Conservation (phyloP, 2,113 vertebrate species). For the Saccopteryx leptura region DNA sequence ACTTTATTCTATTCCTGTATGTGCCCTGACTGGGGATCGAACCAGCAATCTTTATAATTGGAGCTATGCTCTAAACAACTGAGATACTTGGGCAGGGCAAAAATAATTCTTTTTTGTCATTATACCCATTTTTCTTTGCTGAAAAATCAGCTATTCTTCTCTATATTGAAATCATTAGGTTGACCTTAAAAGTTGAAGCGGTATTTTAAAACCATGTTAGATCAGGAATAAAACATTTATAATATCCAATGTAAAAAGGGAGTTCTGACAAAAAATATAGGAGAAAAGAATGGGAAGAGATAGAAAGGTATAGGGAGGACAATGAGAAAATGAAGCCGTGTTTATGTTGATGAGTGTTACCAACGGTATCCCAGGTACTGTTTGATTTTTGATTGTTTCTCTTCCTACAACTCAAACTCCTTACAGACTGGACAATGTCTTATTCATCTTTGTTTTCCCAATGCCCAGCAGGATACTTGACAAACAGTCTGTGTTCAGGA, state of each 20-base stretch:
- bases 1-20: too few relatives aligned
- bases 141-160: neutral
- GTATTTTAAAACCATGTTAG: neutral
- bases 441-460: conserved; percentile 77
- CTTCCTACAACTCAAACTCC: conserved; percentile 24
- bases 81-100: too few relatives aligned
- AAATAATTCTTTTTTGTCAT: neutral
- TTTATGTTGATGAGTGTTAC: neutral
- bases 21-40: too few relatives aligned
- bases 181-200: neutral
- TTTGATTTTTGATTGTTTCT: conserved; percentile 59
- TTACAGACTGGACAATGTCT: conserved; percentile 67
- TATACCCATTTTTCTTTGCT: neutral
- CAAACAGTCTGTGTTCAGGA: conserved; percentile 60
- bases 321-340: conserved; percentile 2
- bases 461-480: conserved; percentile 44
- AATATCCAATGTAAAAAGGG: neutral
- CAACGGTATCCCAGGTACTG: neutral
- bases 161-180: conserved; percentile 1
- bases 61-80: too few relatives aligned
- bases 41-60: too few relatives aligned
- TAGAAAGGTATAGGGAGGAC: neutral
- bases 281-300: neutral
- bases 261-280: neutral
- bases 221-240: neutral